Percentiles rank a stretch among this genome's conserved stretches.
These are phyloP conservation scores for Echinometra lucunter DNA, from an alignment of 53 echinoderm and acorn worm species.

Conservation along the genomic window DNA sequence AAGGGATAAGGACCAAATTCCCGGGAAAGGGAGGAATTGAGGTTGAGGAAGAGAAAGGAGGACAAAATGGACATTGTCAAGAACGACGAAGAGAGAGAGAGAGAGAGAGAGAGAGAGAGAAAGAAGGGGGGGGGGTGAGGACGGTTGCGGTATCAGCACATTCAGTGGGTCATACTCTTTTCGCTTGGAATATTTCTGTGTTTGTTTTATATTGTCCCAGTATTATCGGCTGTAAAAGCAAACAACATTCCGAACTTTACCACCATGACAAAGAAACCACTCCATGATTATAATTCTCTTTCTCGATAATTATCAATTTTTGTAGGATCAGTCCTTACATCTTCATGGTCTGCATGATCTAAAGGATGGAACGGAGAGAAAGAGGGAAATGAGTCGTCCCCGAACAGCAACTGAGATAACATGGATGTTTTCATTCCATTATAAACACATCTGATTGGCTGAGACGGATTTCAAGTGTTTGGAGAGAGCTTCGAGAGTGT, in stretches of 20 bases:
- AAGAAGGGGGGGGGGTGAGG: background rate
- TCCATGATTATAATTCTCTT: background rate
- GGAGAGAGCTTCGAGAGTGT: background rate
- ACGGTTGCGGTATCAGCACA: background rate
- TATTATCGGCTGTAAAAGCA: background rate
- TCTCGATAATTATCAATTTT: background rate
- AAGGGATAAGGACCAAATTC: background rate
- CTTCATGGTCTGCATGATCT: background rate
- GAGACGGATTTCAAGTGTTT: conserved; percentile 11
- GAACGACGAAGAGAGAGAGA: background rate
- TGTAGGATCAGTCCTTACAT: background rate
- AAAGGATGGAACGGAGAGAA: no score
- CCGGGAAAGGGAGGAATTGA: no score
- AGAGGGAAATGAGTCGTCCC: conserved; percentile 8
- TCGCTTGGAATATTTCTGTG: background rate
- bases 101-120: background rate
- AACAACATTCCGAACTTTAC: background rate
- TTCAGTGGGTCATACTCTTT: background rate
- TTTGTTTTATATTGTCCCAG: background rate
- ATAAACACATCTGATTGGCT: conserved; percentile 43
- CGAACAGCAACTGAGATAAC: conserved; percentile 50
- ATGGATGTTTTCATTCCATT: conserved; percentile 61
- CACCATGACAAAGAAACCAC: background rate
- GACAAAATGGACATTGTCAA: background rate
- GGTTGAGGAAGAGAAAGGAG: background rate